Evolutionary conservation across 2,797 vertebrate species (phyloP).

Genomic region (Carapus acus): DNA sequence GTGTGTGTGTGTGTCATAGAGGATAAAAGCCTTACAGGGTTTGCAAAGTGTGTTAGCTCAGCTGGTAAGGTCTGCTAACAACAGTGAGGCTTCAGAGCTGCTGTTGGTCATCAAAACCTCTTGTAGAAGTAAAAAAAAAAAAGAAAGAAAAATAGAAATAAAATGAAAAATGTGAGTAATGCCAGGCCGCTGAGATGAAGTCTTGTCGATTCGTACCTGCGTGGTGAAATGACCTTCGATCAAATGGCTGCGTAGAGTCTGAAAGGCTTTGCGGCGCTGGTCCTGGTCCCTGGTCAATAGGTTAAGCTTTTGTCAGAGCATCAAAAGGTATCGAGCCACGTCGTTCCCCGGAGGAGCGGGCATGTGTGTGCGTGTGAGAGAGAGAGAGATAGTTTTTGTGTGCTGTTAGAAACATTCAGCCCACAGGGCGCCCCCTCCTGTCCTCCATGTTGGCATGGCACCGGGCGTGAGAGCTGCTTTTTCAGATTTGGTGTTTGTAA

Average conservation of each 20-base stretch:
- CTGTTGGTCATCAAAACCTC: not conserved
- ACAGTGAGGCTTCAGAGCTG: not conserved
- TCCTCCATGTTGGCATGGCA: no score
- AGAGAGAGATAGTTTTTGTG: no score
- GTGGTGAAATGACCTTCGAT: not conserved
- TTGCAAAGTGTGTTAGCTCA: not conserved
- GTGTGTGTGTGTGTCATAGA: slow-evolving; percentile 7
- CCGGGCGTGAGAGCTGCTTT: no score
- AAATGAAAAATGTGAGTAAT: not conserved
- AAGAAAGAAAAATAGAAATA: no score
- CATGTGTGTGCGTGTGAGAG: not conserved
- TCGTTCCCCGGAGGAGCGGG: slow-evolving; percentile 1
- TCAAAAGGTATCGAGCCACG: slow-evolving; percentile 2
- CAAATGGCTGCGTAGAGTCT: not conserved
- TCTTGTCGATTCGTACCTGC: slow-evolving; percentile 9
- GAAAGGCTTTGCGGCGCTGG: not conserved
- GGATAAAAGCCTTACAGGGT: slow-evolving; percentile 10
- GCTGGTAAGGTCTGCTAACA: no score
- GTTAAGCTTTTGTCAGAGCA: slow-evolving; percentile 14
- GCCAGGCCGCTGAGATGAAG: not conserved
- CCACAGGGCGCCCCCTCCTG: no score
- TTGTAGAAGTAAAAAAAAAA: slow-evolving; percentile 5
- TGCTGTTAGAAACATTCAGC: no score
- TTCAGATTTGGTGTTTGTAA: no score
- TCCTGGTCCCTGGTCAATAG: slow-evolving; percentile 5